These are phyloP conservation scores for Galbula dea DNA, from an alignment of 2,113 vertebrate genomes.

Conservation along the genomic window DNA sequence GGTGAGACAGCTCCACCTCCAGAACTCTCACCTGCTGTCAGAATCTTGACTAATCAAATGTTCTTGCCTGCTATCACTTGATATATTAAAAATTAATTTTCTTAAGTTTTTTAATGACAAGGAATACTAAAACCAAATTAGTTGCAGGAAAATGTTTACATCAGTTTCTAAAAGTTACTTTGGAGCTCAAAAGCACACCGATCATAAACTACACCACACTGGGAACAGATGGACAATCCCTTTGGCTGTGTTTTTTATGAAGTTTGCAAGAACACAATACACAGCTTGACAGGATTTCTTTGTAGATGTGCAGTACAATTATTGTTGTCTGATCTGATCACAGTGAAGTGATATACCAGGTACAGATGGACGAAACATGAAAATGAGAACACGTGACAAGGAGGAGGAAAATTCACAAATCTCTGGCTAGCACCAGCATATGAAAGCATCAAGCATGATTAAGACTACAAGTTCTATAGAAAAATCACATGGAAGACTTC, in stretches of 20 bases:
- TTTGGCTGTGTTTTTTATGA: background rate
- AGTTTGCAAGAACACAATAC: background rate
- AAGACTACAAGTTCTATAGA: background rate
- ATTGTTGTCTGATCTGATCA: background rate
- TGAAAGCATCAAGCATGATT: background rate
- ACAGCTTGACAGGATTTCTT: background rate
- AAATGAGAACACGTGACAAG: background rate
- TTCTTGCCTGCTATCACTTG: background rate
- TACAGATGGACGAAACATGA: background rate
- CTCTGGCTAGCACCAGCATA: background rate
- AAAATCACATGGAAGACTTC: background rate
- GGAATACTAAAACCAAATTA: background rate
- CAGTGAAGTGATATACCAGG: background rate
- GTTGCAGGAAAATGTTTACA: background rate
- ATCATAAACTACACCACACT: background rate
- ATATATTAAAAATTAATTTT: background rate
- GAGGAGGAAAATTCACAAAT: background rate
- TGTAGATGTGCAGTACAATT: background rate
- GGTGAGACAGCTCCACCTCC: background rate
- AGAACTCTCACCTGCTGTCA: background rate
- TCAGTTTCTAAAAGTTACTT: background rate
- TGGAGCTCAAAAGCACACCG: background rate
- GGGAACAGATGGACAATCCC: background rate
- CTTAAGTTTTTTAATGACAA: background rate
- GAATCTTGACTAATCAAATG: background rate